Percentiles rank a stretch among this genome's conserved stretches.
Conservation (phyloP, 2,113 vertebrate genomes). For the Archocentrus centrarchus region DNA sequence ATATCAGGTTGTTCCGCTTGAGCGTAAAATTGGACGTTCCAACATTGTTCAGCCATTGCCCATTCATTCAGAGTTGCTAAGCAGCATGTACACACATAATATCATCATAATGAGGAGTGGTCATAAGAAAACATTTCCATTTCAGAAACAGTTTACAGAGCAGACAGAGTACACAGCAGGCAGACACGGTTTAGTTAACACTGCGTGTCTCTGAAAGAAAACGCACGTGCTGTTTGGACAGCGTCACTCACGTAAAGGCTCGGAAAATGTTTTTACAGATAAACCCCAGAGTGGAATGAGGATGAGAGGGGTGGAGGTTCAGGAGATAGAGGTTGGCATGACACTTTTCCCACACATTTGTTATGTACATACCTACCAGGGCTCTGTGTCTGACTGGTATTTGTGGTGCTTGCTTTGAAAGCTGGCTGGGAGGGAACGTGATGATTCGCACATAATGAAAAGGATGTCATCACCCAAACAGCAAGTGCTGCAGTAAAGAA, state of each 20-base stretch:
- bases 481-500: neutral
- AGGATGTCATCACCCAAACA: neutral
- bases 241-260: neutral
- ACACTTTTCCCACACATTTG: neutral
- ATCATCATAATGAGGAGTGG: slow-evolving; percentile 45
- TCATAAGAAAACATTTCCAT: slow-evolving; percentile 72
- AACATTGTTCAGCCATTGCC: slow-evolving; percentile 58
- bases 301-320: neutral
- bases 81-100: slow-evolving; percentile 63
- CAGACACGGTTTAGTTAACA: slow-evolving; percentile 20
- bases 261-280: slow-evolving; percentile 50
- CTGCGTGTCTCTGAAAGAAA: neutral
- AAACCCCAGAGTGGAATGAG: slow-evolving; percentile 6
- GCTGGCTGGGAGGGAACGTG: neutral
- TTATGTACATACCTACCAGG: neutral
- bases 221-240: slow-evolving; percentile 48
- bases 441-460: neutral
- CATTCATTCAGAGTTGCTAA: slow-evolving; percentile 65
- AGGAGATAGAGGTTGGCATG: neutral
- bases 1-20: slow-evolving; percentile 51
- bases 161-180: slow-evolving; percentile 45
- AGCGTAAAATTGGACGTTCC: slow-evolving; percentile 64
- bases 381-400: neutral
- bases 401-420: neutral
- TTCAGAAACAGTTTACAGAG: slow-evolving; percentile 46